Evolutionary conservation across 2,888 invertebrate genomes (phyloP).

Genomic region (Eurytoma adleriae): DNA sequence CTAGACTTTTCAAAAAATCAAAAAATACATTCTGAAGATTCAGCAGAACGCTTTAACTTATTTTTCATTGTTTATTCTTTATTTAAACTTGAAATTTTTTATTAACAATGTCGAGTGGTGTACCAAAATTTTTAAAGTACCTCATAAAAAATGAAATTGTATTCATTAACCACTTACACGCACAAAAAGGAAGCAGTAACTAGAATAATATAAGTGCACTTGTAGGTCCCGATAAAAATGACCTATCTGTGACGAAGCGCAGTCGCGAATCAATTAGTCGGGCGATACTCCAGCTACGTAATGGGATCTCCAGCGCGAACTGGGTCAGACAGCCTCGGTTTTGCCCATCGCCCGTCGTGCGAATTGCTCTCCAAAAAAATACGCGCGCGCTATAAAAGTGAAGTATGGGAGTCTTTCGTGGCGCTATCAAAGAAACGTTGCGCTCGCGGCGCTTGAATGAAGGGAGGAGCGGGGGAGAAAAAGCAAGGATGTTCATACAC

Average conservation of each 20-base stretch:
- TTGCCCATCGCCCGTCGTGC: not conserved
- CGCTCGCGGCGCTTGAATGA: not conserved
- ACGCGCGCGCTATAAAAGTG: not conserved
- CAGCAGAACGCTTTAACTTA: too few species aligned
- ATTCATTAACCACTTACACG: too few species aligned
- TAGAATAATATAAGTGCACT: not conserved
- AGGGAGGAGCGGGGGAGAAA: not conserved
- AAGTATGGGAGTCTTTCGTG: not conserved
- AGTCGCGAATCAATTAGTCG: slow-evolving; percentile 8
- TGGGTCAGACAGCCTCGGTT: not conserved
- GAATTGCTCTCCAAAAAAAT: not conserved
- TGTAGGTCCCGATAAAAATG: not conserved
- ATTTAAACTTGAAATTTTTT: too few species aligned
- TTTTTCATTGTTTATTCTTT: too few species aligned
- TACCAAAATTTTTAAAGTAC: too few species aligned
- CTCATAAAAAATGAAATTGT: too few species aligned
- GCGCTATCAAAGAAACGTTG: slow-evolving; percentile 4
- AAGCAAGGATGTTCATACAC: not conserved
- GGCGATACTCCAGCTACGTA: not conserved
- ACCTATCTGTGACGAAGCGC: slow-evolving; percentile 15
- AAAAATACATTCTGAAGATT: too few species aligned
- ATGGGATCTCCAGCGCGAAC: not conserved
- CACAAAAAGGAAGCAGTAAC: not conserved
- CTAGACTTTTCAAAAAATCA: too few species aligned
- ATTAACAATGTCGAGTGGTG: too few species aligned